phyloP scores from a whole-genome alignment of 1,140 invertebrate species.

The Lasaia peninsularis region DNA sequence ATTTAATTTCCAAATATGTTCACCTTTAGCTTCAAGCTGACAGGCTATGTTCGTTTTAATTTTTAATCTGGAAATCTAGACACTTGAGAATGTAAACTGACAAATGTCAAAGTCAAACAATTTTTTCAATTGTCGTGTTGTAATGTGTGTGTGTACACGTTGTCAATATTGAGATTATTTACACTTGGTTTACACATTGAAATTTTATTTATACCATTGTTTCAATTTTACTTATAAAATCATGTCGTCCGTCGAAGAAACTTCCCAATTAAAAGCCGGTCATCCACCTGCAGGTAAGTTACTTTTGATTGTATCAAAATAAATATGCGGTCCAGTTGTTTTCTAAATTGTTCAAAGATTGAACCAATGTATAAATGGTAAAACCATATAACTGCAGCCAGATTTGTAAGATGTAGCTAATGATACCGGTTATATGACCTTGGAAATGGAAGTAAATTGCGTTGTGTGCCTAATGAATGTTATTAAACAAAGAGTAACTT shows the following conservation, averaged over 20 bases:
- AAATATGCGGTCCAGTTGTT: not conserved
- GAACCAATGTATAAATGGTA: not conserved
- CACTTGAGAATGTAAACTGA: slow-evolving; percentile 1
- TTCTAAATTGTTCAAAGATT: not conserved
- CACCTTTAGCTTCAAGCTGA: too few species aligned
- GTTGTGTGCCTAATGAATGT: slow-evolving; percentile 31
- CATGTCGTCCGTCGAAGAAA: slow-evolving; percentile 78
- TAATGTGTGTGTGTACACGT: slow-evolving; percentile 41
- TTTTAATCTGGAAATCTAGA: not conserved
- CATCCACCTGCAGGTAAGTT: slow-evolving; percentile 89
- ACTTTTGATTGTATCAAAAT: slow-evolving; percentile 4
- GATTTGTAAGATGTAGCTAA: not conserved
- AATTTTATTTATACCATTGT: not conserved
- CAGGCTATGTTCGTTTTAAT: too few species aligned
- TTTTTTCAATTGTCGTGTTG: slow-evolving; percentile 13
- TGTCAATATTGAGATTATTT: slow-evolving; percentile 46
- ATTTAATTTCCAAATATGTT: too few species aligned
- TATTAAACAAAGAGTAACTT: slow-evolving; percentile 50
- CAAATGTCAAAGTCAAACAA: not conserved
- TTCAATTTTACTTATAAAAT: slow-evolving; percentile 24
- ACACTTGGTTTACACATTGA: slow-evolving; percentile 12
- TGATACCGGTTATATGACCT: not conserved
- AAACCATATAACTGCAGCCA: not conserved
- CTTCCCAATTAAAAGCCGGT: slow-evolving; percentile 84
- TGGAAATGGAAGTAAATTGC: slow-evolving; percentile 14